These are phyloP conservation scores for Pogonocherus hispidulus DNA, from an alignment of 2,888 invertebrate species.

Conservation along the genomic window DNA sequence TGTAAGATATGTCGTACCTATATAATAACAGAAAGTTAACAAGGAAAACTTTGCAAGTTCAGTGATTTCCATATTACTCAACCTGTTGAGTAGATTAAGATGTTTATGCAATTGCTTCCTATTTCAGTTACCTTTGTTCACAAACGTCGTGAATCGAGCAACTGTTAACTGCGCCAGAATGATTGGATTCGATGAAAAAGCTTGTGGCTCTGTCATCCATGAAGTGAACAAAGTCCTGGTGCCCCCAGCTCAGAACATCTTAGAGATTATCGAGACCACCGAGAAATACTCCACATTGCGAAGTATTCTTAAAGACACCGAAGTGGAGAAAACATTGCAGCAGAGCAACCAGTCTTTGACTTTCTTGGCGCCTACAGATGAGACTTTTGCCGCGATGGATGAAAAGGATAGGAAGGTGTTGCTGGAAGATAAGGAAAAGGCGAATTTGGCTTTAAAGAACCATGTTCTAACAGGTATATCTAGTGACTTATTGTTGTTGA, in stretches of 20 bases:
- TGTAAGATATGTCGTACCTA: no score
- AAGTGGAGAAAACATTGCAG: constrained; percentile 69
- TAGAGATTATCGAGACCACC: constrained; percentile 69
- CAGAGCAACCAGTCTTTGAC: constrained; percentile 70
- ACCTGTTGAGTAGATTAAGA: no score
- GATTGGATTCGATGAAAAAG: constrained; percentile 74
- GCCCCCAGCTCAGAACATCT: constrained; percentile 70
- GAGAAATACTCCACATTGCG: constrained; percentile 68
- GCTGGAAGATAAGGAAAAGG: constrained; percentile 68
- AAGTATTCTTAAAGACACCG: constrained; percentile 68
- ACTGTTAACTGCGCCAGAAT: constrained; percentile 80
- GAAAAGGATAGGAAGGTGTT: constrained; percentile 68
- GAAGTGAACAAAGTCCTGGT: constrained; percentile 74
- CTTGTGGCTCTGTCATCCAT: constrained; percentile 79
- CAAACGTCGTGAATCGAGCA: constrained; percentile 73
- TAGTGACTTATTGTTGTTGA: background rate
- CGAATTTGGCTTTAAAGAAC: constrained; percentile 69
- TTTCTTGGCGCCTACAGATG: constrained; percentile 73
- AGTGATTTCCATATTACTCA: no score
- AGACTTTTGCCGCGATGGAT: constrained; percentile 70
- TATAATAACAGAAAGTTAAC: no score
- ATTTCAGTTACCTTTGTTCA: constrained; percentile 71
- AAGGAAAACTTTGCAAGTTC: no score
- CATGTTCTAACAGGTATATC: constrained; percentile 71
- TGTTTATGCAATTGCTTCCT: background rate